Conservation (phyloP, 2,888 invertebrate species). For the Spicauda simplicius region DNA sequence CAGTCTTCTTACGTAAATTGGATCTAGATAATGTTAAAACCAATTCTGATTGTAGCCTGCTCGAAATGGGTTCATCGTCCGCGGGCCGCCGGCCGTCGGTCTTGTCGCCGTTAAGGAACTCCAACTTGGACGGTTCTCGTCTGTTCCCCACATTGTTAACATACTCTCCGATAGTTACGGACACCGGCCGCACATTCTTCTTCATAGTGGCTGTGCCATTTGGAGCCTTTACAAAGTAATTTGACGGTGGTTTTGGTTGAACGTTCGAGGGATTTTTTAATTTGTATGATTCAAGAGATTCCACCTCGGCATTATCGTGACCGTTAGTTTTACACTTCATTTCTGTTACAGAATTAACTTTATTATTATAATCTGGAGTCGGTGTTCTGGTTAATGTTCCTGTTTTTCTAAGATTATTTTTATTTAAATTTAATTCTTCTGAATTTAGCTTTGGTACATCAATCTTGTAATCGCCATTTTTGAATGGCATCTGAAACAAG, state of each 20-base stretch:
- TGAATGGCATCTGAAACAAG: slow-evolving; percentile 67
- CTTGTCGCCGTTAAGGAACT: slow-evolving; percentile 85
- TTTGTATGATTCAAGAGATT: slow-evolving; percentile 90
- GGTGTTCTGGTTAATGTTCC: slow-evolving; percentile 67
- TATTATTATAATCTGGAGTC: slow-evolving; percentile 72
- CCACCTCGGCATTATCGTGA: slow-evolving; percentile 88
- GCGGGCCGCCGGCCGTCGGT: slow-evolving; percentile 64
- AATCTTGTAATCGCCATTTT: slow-evolving; percentile 63
- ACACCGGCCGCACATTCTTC: slow-evolving; percentile 85
- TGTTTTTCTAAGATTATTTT: slow-evolving; percentile 63
- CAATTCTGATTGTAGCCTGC: slow-evolving; percentile 89
- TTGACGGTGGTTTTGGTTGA: slow-evolving; percentile 87
- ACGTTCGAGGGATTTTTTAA: slow-evolving; percentile 86
- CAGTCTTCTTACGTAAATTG: slow-evolving; percentile 90
- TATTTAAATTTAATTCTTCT: slow-evolving; percentile 54
- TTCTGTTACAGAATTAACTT: slow-evolving; percentile 51
- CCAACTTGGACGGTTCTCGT: slow-evolving; percentile 89
- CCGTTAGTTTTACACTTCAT: slow-evolving; percentile 49
- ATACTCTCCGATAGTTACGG: slow-evolving; percentile 90
- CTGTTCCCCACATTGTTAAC: slow-evolving; percentile 79
- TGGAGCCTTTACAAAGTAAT: slow-evolving; percentile 87
- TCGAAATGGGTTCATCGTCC: slow-evolving; percentile 84
- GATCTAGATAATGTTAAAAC: slow-evolving; percentile 91
- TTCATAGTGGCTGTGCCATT: slow-evolving; percentile 84
- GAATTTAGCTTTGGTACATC: slow-evolving; percentile 50